Base-by-base conservation (phyloP, 2,888 invertebrate genomes). In the Cepaea hortensis region DNA sequence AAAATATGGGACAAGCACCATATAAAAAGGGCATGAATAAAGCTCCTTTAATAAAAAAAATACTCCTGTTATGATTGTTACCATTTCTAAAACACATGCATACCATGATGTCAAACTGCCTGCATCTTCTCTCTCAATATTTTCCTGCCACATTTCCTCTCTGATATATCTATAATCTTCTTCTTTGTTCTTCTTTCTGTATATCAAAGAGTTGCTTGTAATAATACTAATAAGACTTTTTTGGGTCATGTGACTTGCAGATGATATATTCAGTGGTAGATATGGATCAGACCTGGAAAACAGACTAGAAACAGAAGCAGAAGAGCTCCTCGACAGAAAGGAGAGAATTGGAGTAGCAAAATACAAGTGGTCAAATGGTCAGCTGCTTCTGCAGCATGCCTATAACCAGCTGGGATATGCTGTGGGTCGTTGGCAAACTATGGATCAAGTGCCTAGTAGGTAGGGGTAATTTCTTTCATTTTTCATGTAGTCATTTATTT, bases 231-330 rank as follows among this genome's bases (percentile, higher is more conserved):
- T 35, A 35, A 35, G 35, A 35, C 35, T 35, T 85, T 85, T 9
- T 46, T 79, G 9, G 70, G 48, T 61, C 7, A 61, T 50, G 7
- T 23, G 61, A 20, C 13, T 84, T 68, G 3, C 90, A 95, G 95
- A 93, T 85, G 91, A 91, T 46, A 94, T 95, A 35, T 96, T 96
- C 90, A 95, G 95, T 48, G 95, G 95, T 0, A 94, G 94, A 65
- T 95, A 95, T 90, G 95, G 95, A 0, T 95, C 95, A 87, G 94
- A 94, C 20, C 89, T 93, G 81, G 96, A 96, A 91, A 95, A 95
- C 90, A 91, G 93, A 80, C 92, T 96, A 65, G 95, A 96, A 90
- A 93, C 93, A 65, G 94, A 95, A 89, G 92, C 95, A 79, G 95
- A 95, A 89, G 91, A 94, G 65, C 91, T 95, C 80, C 91, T 95